Percentiles rank a stretch among this genome's conserved stretches.
phyloP scores from a whole-genome alignment of 2,113 vertebrate genomes.

The Eira barbara region DNA sequence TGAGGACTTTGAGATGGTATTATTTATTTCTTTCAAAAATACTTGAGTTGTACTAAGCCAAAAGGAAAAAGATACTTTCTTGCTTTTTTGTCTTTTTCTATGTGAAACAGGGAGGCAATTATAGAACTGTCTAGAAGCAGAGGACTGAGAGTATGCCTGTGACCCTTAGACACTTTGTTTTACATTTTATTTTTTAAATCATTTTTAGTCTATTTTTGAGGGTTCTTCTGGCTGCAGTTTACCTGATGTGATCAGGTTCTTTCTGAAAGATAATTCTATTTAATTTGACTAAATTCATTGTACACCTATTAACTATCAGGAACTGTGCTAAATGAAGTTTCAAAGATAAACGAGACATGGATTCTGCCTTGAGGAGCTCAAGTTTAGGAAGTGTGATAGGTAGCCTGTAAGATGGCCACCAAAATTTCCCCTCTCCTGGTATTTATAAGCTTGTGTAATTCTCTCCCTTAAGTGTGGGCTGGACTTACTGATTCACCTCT shows the following conservation, averaged over 20 bases:
- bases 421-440: neutral
- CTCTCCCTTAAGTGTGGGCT: neutral
- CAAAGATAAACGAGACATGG: neutral
- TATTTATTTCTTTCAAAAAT: neutral
- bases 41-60: neutral
- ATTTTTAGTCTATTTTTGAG: neutral
- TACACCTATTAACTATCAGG: neutral
- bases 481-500: neutral
- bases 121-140: neutral
- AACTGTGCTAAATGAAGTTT: neutral
- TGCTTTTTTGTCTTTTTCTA: neutral
- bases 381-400: neutral
- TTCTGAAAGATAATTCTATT: neutral
- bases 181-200: neutral
- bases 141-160: neutral
- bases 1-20: neutral
- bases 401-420: neutral
- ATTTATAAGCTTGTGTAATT: neutral
- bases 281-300: neutral
- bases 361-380: neutral
- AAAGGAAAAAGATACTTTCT: neutral
- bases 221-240: neutral
- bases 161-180: neutral
- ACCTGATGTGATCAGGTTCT: neutral
- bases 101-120: neutral